Percentiles rank a stretch among this genome's conserved stretches.
phyloP scores from a whole-genome alignment of 2,797 vertebrate genomes.

The Sebastes alutus region DNA sequence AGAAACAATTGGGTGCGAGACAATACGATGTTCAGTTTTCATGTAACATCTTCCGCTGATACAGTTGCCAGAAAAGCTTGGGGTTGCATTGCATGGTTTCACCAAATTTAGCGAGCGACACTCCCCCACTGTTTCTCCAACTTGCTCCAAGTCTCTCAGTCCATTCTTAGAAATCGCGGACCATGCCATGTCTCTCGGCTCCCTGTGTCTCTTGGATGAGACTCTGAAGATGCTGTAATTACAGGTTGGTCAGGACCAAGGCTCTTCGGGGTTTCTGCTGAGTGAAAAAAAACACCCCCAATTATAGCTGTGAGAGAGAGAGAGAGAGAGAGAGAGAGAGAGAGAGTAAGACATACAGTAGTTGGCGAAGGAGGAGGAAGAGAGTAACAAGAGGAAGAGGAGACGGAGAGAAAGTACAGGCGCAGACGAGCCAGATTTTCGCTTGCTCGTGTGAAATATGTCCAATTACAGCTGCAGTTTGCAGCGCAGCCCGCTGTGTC shows the following conservation, averaged over 20 bases:
- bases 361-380: slow-evolving; percentile 23
- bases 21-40: slow-evolving; percentile 28
- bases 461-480: slow-evolving; percentile 80
- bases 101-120: slow-evolving; percentile 36
- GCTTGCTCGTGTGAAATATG: slow-evolving; percentile 74
- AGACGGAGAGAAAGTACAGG: slow-evolving; percentile 40
- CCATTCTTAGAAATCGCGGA: slow-evolving; percentile 75
- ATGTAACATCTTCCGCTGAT: slow-evolving; percentile 39
- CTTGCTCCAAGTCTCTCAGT: slow-evolving; percentile 35
- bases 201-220: slow-evolving; percentile 74
- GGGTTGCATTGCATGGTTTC: slow-evolving; percentile 35
- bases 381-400: slow-evolving; percentile 44
- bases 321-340: no score
- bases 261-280: slow-evolving; percentile 78
- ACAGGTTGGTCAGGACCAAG: slow-evolving; percentile 77
- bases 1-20: slow-evolving; percentile 17
- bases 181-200: slow-evolving; percentile 55
- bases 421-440: slow-evolving; percentile 55
- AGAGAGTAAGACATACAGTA: slow-evolving; percentile 37
- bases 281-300: slow-evolving; percentile 71
- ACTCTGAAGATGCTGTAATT: slow-evolving; percentile 85
- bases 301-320: slow-evolving; percentile 69
- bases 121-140: slow-evolving; percentile 42
- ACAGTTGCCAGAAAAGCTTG: slow-evolving; percentile 14
- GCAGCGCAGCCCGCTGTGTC: slow-evolving; percentile 72